A percentile compares a stretch with the other conserved stretches of the same genome.
Evolutionary conservation across 1,140 invertebrate genomes (phyloP).

Genomic region (Dinoponera quadriceps): DNA sequence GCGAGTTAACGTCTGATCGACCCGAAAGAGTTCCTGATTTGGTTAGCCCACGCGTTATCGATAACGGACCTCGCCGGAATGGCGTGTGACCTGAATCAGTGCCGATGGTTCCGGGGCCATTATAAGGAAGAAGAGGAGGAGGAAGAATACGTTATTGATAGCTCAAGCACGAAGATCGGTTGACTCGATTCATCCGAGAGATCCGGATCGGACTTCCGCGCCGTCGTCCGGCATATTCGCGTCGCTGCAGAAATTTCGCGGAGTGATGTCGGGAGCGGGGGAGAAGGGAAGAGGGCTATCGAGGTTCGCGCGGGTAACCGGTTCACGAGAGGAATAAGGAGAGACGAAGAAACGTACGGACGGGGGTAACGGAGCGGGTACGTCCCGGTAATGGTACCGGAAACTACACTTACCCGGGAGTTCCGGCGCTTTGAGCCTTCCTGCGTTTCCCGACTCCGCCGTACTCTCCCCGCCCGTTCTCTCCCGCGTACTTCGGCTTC

Average conservation of each 20-base stretch:
- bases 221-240: no score
- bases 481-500: constrained; percentile 37
- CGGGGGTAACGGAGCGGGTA: constrained; percentile 71
- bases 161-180: no score
- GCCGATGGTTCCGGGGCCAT: no score
- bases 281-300: not conserved
- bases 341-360: constrained; percentile 70
- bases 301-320: constrained; percentile 54
- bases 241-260: no score
- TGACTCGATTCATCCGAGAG: no score
- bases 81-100: no score
- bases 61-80: no score
- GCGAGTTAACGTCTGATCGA: not conserved
- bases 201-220: no score
- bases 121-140: no score
- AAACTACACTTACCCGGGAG: constrained; percentile 81
- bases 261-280: no score
- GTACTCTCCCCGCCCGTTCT: not conserved
- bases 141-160: no score
- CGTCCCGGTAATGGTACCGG: constrained; percentile 79
- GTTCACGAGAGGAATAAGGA: constrained; percentile 30
- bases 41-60: no score
- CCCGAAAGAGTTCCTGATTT: not conserved
- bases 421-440: constrained; percentile 79
- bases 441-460: constrained; percentile 55